phyloP scores from a whole-genome alignment of 2,113 vertebrate species.

The Cricetomys ansorgei region DNA sequence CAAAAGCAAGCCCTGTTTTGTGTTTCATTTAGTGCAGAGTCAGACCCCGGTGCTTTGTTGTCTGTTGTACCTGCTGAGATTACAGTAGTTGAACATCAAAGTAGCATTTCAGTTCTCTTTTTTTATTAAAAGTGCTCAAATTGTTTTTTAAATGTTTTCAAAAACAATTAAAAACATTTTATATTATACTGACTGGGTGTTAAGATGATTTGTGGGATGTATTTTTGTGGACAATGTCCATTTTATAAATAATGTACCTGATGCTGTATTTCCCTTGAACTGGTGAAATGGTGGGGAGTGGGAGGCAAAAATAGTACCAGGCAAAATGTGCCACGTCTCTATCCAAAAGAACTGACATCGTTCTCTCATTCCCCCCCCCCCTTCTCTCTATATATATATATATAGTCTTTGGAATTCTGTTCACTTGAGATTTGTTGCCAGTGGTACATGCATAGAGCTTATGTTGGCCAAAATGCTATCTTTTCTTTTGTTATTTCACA shows the following conservation, averaged over 20 bases:
- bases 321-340: background rate
- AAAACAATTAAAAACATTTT: constrained; percentile 98
- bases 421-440: background rate
- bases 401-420: background rate
- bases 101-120: constrained; percentile 95
- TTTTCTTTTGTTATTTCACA: background rate
- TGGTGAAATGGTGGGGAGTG: background rate
- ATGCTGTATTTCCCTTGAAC: background rate
- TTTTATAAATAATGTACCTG: constrained; percentile 34
- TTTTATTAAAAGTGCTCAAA: constrained; percentile 96
- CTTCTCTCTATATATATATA: too few species aligned
- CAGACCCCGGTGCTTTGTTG: constrained; percentile 90
- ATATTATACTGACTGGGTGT: constrained; percentile 87
- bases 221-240: background rate
- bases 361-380: background rate
- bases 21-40: constrained; percentile 93
- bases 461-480: background rate
- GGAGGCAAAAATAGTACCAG: background rate
- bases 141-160: constrained; percentile 98
- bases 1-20: constrained; percentile 87
- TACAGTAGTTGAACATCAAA: constrained; percentile 98
- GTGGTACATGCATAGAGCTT: background rate
- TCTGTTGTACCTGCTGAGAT: constrained; percentile 96
- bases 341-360: background rate
- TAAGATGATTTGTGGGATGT: constrained; percentile 66